Percentiles rank a stretch among this genome's conserved stretches.
These are phyloP conservation scores for Chaenocephalus aceratus DNA, from an alignment of 2,113 vertebrate genomes.

Conservation along the genomic window DNA sequence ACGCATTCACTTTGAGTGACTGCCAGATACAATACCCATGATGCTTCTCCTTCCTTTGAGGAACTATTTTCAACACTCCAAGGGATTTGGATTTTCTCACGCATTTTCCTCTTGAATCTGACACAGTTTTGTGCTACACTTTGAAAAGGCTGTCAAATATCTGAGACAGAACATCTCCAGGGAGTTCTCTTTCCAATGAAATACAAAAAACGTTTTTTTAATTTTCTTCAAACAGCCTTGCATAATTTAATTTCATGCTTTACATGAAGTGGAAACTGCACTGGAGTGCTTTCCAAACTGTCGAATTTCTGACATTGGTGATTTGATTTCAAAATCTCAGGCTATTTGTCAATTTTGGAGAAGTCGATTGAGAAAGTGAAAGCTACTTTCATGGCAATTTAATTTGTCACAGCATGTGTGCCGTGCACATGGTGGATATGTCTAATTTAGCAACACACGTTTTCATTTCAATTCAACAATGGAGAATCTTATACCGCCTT, in stretches of 20 bases:
- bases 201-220: conserved; percentile 28
- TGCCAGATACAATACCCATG: conserved; percentile 53
- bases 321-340: conserved; percentile 61
- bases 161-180: conserved; percentile 45
- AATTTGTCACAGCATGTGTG: conserved; percentile 56
- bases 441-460: conserved; percentile 29
- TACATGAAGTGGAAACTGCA: conserved; percentile 40
- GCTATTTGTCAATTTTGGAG: conserved; percentile 35
- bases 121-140: conserved; percentile 63
- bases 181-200: conserved; percentile 54
- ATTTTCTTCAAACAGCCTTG: conserved; percentile 32
- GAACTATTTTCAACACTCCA: conserved; percentile 57
- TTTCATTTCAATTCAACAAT: conserved; percentile 51
- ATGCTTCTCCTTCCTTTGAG: conserved; percentile 49
- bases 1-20: conserved; percentile 62
- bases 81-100: conserved; percentile 49
- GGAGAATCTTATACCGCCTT: conserved; percentile 1
- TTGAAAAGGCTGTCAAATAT: conserved; percentile 66
- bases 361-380: conserved; percentile 35
- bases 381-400: conserved; percentile 52
- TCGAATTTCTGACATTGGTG: conserved; percentile 31
- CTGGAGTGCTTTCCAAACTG: conserved; percentile 38
- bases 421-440: conserved; percentile 25
- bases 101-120: conserved; percentile 56
- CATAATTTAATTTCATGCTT: conserved; percentile 60